Base-by-base conservation (phyloP, 2,888 invertebrate genomes). In the Polyommatus icarus region DNA sequence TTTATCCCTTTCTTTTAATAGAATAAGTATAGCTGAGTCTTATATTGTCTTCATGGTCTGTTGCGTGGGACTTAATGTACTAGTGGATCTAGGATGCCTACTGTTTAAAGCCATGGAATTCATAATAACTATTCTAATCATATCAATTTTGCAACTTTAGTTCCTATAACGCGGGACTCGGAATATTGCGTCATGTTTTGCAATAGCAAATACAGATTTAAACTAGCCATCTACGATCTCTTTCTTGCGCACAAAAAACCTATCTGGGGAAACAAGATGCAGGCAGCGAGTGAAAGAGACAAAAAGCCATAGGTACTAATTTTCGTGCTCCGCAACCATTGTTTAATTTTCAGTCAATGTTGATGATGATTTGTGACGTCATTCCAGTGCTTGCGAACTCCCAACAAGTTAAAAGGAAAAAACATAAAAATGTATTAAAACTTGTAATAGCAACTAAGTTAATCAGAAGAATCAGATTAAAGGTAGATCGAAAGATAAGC, bases 381-480 rank as follows among this genome's bases (percentile, higher is more conserved):
- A 67, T 24, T 67, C 12, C 29, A 15, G 12, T 29, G 18, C 29
- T 32, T 6, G 29, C 67, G 67, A 61, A 10, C 61, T 3, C 29
- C 29, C 67, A 67, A 5, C 12, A 67, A 5, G 67, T 67, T 67
- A 67, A 67, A 67, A 67, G 67, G 67, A 67, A 67, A 29, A 67
- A 67, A 67, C 5, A 67, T 29, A 67, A 67, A 61, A 67, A 32
- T 67, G 67, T 67, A 67, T 67, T 32, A 67, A 32, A 67, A 32
- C 29, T 32, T 67, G 67, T 67, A 67, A 67, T 29, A 67, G 67
- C 67, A 32, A 67, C 67, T 67, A 67, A 67, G 67, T 67, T 67
- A 67, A 67, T 67, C 67, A 67, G 67, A 32, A 29, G 67, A 67
- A 67, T 67, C 67, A 67, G 67, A 67, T 67, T 67, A 67, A 67